Base-by-base conservation (phyloP, 2,888 invertebrate genomes). In the Drosophila acutilabella region DNA sequence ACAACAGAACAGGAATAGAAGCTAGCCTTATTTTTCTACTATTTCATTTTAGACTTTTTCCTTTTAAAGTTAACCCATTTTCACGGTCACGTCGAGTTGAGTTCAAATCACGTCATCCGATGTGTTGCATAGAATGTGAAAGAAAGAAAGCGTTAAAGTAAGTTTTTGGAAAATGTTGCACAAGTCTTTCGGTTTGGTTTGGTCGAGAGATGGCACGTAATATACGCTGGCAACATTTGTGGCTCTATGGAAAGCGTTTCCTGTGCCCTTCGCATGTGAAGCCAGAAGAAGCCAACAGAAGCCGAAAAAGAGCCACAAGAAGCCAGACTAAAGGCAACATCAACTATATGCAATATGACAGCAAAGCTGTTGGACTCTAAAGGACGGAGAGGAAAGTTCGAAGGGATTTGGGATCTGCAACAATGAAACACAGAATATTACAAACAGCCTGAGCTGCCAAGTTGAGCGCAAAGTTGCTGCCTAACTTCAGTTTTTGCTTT, bases 101-200 rank as follows among this genome's bases (percentile, higher is more conserved):
- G 77, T 72, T 77, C 79, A 86, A 82, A 83, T 86, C 84, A 77
- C 84, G 79, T 83, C 79, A 76, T 51, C 56, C 52, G 50, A 57
- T 56, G 61, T 44, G 48, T 47, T 50, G 47, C 36, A 59, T n/a
- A 57, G 51, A 51, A 59, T 62, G 54, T 47, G 40, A 50, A 48
- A 26, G 40, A 50, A 48, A 26, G 51, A 62, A 42, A 53, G 40
- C 50, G 52, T 64, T 33, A 64, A 51, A 52, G 20, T 7, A 78
- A 78, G 65, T 66, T 71, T 68, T 58, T 18, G 16, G 42, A 51
- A 60, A 57, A 81, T 79, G 61, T 82, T 78, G 67, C 53, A 58
- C 52, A 71, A 74, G 68, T 81, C 74, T 69, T 58, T 50, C 20
- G 20, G 16, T 47, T 14, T 48, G 44, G 65, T 53, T 69, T 71